Conservation (phyloP, 2,888 invertebrate species). For the Ceratothoa steindachneri region DNA sequence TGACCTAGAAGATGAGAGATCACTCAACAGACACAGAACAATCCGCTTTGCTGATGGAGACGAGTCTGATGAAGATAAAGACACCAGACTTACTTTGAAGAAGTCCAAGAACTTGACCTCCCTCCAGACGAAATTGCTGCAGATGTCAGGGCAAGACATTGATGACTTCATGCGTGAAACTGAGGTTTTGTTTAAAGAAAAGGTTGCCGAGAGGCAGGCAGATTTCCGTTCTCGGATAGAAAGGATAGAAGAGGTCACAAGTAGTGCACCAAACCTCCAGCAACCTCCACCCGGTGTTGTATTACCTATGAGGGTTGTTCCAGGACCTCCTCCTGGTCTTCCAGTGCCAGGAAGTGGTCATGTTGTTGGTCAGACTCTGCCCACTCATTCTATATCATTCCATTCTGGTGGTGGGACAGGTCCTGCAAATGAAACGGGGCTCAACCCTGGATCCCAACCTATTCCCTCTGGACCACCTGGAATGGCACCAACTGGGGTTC, state of each 20-base stretch:
- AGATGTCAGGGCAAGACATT: constrained; percentile 84
- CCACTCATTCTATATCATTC: neutral
- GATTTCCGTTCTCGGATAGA: constrained; percentile 33
- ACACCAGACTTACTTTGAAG: constrained; percentile 39
- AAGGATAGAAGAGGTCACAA: constrained; percentile 28
- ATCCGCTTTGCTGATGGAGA: constrained; percentile 48
- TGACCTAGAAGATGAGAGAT: constrained; percentile 28
- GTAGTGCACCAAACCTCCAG: constrained; percentile 44
- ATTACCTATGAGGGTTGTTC: constrained; percentile 12
- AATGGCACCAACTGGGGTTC: constrained; percentile 1
- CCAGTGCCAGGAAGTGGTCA: constrained; percentile 16
- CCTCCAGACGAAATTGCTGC: constrained; percentile 78
- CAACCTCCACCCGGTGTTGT: constrained; percentile 16
- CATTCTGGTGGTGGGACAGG: neutral
- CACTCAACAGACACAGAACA: constrained; percentile 50
- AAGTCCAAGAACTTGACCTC: constrained; percentile 51
- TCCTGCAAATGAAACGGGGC: neutral
- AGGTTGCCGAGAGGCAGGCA: constrained; percentile 42
- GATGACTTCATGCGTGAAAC: constrained; percentile 84
- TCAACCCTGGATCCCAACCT: neutral
- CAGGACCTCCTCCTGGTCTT: constrained; percentile 27
- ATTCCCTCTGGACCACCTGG: constrained; percentile 1
- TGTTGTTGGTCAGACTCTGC: neutral
- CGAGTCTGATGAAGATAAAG: constrained; percentile 39
- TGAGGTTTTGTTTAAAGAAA: constrained; percentile 46